phyloP scores from a whole-genome alignment of 2,113 vertebrate genomes.

The Pimephales promelas region DNA sequence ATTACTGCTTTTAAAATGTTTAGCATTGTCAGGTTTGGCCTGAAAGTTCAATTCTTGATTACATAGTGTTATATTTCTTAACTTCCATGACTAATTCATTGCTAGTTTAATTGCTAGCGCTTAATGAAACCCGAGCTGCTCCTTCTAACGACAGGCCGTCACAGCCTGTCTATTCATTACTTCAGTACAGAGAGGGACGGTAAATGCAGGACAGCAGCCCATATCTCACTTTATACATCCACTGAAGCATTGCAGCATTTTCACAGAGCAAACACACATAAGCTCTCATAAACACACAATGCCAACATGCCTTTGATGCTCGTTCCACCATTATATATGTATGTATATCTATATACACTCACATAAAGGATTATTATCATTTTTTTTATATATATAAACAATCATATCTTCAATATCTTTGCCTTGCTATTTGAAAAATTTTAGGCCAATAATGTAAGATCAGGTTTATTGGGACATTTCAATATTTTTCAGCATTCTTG shows the following conservation, averaged over 20 bases:
- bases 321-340: background rate
- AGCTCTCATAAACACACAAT: background rate
- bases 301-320: background rate
- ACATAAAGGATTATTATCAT: too few species aligned
- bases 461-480: background rate
- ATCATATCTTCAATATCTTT: background rate
- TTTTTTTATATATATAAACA: too few species aligned
- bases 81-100: background rate
- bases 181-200: slow-evolving; percentile 2
- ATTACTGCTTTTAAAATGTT: background rate
- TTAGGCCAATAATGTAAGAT: background rate
- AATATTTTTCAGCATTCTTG: background rate
- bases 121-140: background rate
- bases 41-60: slow-evolving; percentile 26
- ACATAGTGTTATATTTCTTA: background rate
- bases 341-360: background rate
- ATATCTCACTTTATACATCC: background rate
- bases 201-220: background rate
- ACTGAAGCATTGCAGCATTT: background rate
- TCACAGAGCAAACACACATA: background rate
- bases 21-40: background rate
- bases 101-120: background rate
- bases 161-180: background rate
- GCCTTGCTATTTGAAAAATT: background rate
- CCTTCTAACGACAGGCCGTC: background rate